A percentile compares a stretch with the other conserved stretches of the same genome.
Conservation (phyloP, 2,888 invertebrate genomes). For the Dilophus febrilis region DNA sequence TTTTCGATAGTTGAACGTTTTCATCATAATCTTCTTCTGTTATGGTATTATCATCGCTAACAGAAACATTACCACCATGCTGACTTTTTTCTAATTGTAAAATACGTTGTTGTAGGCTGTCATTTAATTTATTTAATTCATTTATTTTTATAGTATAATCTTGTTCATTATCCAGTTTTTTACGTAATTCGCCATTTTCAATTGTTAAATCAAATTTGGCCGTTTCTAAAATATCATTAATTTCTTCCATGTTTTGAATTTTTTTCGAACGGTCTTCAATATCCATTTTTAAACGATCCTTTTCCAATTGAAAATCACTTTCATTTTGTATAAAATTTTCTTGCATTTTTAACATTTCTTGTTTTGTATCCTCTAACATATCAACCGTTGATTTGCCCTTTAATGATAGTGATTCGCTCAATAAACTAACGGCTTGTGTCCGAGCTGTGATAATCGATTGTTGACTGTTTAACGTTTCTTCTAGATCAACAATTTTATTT, state of each 20-base stretch:
- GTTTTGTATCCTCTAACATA: conserved; percentile 59
- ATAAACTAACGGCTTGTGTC: conserved; percentile 58
- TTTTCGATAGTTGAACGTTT: conserved; percentile 30
- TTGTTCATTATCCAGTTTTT: conserved; percentile 27
- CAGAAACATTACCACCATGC: conserved; percentile 15
- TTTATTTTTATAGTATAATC: conserved; percentile 17
- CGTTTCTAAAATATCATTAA: conserved; percentile 34
- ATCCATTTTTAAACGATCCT: conserved; percentile 35
- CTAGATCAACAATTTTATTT: conserved; percentile 49
- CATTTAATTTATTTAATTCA: conserved; percentile 14
- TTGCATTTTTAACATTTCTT: conserved; percentile 68
- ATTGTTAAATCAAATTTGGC: conserved; percentile 34
- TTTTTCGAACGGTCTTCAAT: conserved; percentile 38
- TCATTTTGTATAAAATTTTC: conserved; percentile 56
- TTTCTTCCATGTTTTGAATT: conserved; percentile 38
- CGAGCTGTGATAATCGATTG: conserved; percentile 68
- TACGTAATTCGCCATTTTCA: conserved; percentile 31
- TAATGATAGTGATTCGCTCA: conserved; percentile 47
- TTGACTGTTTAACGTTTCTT: conserved; percentile 67
- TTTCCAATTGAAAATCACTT: conserved; percentile 51
- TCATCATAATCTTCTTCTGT: conserved; percentile 29
- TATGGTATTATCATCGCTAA: conserved; percentile 15
- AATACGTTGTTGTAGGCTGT: conserved; percentile 17
- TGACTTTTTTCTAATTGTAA: conserved; percentile 26
- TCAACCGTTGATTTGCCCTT: conserved; percentile 50